Evolutionary conservation across 2,888 invertebrate species (phyloP).

Genomic region (Chloromyia formosa): DNA sequence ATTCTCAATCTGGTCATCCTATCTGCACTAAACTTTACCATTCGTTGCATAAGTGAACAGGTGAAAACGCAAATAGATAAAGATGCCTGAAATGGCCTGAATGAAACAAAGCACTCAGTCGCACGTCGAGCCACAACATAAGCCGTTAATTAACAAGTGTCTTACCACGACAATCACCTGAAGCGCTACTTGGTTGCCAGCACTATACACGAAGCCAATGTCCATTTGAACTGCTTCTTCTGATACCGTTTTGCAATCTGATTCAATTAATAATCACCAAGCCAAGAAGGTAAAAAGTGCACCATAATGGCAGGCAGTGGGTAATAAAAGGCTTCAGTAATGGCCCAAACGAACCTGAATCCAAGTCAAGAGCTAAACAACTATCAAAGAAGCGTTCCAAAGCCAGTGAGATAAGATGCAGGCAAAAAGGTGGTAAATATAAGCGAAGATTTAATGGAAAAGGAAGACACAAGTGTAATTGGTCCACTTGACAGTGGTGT

Average conservation of each 20-base stretch:
- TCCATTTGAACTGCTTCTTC: slow-evolving; percentile 30
- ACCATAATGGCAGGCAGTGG: slow-evolving; percentile 20
- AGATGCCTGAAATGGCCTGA: background rate
- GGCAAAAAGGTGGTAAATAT: background rate
- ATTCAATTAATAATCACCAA: slow-evolving; percentile 43
- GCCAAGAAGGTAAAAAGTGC: slow-evolving; percentile 26
- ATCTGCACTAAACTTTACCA: too few species aligned
- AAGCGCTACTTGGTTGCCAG: slow-evolving; percentile 29
- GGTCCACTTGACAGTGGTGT: background rate
- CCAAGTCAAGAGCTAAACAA: background rate
- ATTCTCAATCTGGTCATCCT: too few species aligned
- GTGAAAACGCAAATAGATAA: slow-evolving; percentile 19
- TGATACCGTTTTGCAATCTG: slow-evolving; percentile 44
- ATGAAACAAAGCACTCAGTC: slow-evolving; percentile 33
- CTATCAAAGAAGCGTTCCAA: background rate
- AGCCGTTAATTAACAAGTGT: slow-evolving; percentile 45
- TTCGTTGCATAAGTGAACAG: slow-evolving; percentile 24
- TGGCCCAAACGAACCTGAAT: slow-evolving; percentile 21
- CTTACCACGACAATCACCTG: slow-evolving; percentile 44
- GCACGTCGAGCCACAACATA: slow-evolving; percentile 39
- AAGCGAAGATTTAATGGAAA: slow-evolving; percentile 13
- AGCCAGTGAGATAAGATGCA: slow-evolving; percentile 3
- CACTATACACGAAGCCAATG: slow-evolving; percentile 9
- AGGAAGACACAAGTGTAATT: slow-evolving; percentile 10
- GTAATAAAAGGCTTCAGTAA: slow-evolving; percentile 32